Evolutionary conservation across 2,113 vertebrate species (phyloP), one percentile per base, ranked within the genome.

Genomic region (Puma concolor): DNA sequence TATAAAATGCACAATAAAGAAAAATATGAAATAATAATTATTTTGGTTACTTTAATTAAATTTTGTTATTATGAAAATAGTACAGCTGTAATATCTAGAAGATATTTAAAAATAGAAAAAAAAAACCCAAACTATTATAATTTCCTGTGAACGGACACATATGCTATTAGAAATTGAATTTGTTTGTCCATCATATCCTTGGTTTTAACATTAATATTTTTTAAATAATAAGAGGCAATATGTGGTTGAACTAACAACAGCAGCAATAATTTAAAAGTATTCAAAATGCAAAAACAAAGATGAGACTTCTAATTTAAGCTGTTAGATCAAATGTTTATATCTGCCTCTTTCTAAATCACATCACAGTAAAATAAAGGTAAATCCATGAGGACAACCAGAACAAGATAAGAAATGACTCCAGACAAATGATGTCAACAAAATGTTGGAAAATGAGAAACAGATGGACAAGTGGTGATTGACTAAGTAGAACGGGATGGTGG

Each of bases 331-430:
- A 48, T 60, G 3, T 81, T 87, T 74, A 21, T 29, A 76, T 48
- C 17, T 71, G 2, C 88, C 96, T 93, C 25, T 44, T 92, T 79
- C 52, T 96, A 89, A 97, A 63, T 17, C 11, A 92, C 4, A 80
- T 0, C 13, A 54, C 2, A 87, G 25, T 83, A 77, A 38, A 54
- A 71, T 74, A 94, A 88, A 79, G 14, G 1, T 85, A 95, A 83
- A 67, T 27, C 4, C 36, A 74, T 8, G 14, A 96, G 15, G 6
- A 80, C n/a, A 80, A 52, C 5, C 69, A 81, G 50, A 91, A 23
- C 10, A 91, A 72, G 7, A 82, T 48, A 41, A 14, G 41, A 88
- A 97, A 82, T 94, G 5, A 54, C 23, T 93, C 63, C 10, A 57
- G 54, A 91, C 16, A 92, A 84, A 31, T 38, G 13, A 92, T 85